Evolutionary conservation across 2,797 vertebrate genomes (phyloP), one percentile per base, ranked within the genome.

Genomic region (Pangasius djambal): DNA sequence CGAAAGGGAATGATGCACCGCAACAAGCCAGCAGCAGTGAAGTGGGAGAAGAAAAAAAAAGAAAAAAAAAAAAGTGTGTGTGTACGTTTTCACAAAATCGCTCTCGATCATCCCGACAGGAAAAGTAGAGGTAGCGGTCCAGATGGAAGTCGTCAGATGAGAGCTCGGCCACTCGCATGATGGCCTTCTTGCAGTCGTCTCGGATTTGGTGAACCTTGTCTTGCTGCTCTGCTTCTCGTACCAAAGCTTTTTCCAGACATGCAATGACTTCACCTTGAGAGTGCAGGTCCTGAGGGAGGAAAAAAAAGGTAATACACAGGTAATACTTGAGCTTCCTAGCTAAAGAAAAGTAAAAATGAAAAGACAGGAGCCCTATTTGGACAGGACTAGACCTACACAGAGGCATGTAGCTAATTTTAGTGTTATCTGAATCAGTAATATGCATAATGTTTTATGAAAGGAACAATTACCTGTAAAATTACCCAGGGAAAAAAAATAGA

Each of bases 241-340:
- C 97, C 90, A 99, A 92, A 48, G 95, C 98, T 91, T 97, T 99
- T 93, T 99, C 99, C 94, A 99, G 94, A 91, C 99, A 99, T 0
- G 97, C 96, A 0, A 99, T 99, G 81, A 99, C 99, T 87, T 98
- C 98, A 0, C 99, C 99, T 93, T 99, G 99, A 0, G 99, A 99
- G 94, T 99, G 99, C 89, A 98, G 90, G 91, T 99, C 98, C 99
- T 99, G 90, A 18, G 2, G 28, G 48, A 77, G 57, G 16, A 18
- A 52, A 88, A 61, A 40, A 1, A 40, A 9, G 3, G 2, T 1
- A 57, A 22, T 48, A 6, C 83, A 9, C 63, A n/a, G 22, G 0
- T 20, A 37, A 69, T 15, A 59, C 37, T 48, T 16, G 52, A 34
- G 28, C 18, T 25, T 52, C 12, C 22, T 20, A 85, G 6, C n/a